These are phyloP conservation scores for Latrodectus geometricus DNA, from an alignment of 1,140 invertebrate genomes.

Conservation along the genomic window DNA sequence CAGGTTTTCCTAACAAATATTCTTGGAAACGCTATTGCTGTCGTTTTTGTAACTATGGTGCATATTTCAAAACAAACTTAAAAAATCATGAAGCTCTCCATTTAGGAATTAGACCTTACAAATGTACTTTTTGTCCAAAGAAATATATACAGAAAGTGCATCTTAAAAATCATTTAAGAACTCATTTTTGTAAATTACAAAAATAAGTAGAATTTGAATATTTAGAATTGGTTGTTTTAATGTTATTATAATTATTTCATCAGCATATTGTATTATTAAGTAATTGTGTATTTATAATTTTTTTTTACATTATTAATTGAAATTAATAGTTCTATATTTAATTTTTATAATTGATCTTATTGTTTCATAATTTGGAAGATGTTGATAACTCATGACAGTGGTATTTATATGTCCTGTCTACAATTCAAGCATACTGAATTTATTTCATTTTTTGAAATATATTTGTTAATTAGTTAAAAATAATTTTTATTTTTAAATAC, in stretches of 20 bases:
- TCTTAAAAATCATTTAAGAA: constrained; percentile 6
- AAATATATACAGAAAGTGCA: constrained; percentile 22
- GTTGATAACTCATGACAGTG: too few relatives aligned
- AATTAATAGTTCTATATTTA: too few relatives aligned
- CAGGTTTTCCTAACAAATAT: neutral
- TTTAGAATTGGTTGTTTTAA: too few relatives aligned
- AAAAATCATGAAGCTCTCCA: constrained; percentile 39
- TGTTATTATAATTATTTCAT: neutral
- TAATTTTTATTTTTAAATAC: too few relatives aligned
- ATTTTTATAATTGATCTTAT: too few relatives aligned
- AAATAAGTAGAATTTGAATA: too few relatives aligned
- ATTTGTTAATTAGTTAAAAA: too few relatives aligned
- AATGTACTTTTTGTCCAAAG: constrained; percentile 18
- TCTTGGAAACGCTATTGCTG: neutral
- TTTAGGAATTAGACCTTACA: constrained; percentile 13
- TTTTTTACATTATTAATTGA: too few relatives aligned
- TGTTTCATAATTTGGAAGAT: too few relatives aligned
- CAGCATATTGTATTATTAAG: neutral
- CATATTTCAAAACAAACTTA: neutral
- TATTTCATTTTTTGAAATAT: too few relatives aligned
- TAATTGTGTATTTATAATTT: neutral
- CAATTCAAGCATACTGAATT: too few relatives aligned
- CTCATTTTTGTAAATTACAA: neutral
- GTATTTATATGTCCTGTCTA: too few relatives aligned
- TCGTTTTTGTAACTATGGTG: constrained; percentile 17